Evolutionary conservation across 1,140 invertebrate genomes (phyloP).

Genomic region (Nasonia vitripennis): DNA sequence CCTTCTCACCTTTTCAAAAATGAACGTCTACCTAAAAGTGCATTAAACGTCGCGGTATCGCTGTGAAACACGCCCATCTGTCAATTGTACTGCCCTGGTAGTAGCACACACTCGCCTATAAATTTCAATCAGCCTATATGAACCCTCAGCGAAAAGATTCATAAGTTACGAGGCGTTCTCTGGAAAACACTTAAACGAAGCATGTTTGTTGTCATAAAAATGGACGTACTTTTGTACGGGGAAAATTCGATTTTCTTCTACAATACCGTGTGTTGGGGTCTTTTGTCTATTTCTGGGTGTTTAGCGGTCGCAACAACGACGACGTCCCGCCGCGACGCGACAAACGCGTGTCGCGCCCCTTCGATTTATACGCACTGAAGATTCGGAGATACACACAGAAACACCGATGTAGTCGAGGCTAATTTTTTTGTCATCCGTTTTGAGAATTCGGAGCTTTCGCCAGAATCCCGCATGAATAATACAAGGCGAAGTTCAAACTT

Average conservation of each 20-base stretch:
- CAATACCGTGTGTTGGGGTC: not conserved
- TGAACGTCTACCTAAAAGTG: not conserved
- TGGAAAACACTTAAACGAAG: constrained; percentile 15
- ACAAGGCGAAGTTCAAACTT: not conserved
- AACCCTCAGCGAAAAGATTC: constrained; percentile 18
- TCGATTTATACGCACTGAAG: not conserved
- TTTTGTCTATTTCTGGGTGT: constrained; percentile 4
- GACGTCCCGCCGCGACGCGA: constrained; percentile 25
- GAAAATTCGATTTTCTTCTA: constrained; percentile 7
- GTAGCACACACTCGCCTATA: constrained; percentile 8
- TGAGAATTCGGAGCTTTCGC: not conserved
- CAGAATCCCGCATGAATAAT: not conserved
- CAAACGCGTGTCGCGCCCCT: constrained; percentile 22
- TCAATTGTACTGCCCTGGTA: not conserved
- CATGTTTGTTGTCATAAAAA: constrained; percentile 34
- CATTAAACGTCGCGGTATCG: not conserved
- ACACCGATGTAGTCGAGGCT: not conserved
- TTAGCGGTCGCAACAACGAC: constrained; percentile 22
- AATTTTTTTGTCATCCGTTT: not conserved
- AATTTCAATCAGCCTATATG: constrained; percentile 24
- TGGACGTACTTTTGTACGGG: constrained; percentile 21
- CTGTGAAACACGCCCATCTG: not conserved
- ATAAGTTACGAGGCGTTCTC: constrained; percentile 13
- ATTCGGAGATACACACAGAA: not conserved
- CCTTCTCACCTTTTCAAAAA: not conserved